Conservation (phyloP, 2,888 invertebrate genomes). For the Drosophila tanythrix region DNA sequence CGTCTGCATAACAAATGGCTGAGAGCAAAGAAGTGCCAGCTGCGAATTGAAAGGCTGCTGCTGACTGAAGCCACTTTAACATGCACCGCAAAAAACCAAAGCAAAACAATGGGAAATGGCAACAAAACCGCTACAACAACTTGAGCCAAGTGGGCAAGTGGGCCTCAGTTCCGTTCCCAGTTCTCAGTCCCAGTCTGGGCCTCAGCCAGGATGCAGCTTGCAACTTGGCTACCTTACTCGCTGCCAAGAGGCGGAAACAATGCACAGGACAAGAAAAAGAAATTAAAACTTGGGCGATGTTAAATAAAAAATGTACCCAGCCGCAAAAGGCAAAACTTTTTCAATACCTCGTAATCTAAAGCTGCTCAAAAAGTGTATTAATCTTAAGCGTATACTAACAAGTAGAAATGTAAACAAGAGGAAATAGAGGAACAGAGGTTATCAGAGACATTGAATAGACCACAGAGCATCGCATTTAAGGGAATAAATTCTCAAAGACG, state of each 20-base stretch:
- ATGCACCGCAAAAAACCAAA: conserved; percentile 60
- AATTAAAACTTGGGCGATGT: conserved; percentile 71
- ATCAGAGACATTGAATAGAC: neutral
- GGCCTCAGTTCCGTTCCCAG: neutral
- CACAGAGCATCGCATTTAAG: neutral
- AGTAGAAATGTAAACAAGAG: neutral
- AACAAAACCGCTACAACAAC: conserved; percentile 66
- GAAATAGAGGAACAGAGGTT: neutral
- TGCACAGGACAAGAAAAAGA: conserved; percentile 62
- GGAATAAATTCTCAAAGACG: neutral
- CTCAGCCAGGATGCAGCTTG: conserved; percentile 33
- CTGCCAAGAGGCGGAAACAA: conserved; percentile 64
- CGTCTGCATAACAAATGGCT: conserved; percentile 21
- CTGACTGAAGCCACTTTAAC: conserved; percentile 62
- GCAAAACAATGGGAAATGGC: conserved; percentile 64
- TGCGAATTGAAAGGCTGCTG: conserved; percentile 27
- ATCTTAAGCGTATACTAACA: neutral
- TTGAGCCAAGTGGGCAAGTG: conserved; percentile 61
- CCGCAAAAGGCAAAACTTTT: conserved; percentile 53
- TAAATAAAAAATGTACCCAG: conserved; percentile 63
- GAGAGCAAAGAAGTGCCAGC: conserved; percentile 22
- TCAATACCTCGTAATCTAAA: conserved; percentile 48
- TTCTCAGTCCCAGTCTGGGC: conserved; percentile 7
- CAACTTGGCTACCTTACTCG: conserved; percentile 37
- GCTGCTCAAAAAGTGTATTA: conserved; percentile 19